phyloP scores from a whole-genome alignment of 2,113 vertebrate species.

The Gymnarchus niloticus region DNA sequence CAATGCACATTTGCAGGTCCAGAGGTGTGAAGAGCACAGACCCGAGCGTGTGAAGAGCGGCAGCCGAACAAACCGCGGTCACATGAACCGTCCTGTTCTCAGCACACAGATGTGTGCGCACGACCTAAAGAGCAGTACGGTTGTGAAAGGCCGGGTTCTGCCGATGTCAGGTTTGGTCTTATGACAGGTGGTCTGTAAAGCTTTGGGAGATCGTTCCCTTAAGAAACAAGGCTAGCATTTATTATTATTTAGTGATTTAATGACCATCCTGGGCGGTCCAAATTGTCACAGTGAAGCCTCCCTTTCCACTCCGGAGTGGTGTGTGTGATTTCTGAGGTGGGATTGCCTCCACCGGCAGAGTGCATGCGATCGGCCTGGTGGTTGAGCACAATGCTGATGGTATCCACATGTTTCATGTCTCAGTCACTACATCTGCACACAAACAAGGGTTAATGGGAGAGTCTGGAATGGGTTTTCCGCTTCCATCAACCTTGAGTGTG shows the following conservation, averaged over 20 bases:
- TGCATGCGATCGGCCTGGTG: background rate
- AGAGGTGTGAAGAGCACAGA: background rate
- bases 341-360: background rate
- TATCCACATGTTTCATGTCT: background rate
- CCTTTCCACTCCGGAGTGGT: background rate
- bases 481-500: background rate
- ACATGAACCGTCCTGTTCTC: background rate
- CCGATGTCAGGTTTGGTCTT: background rate
- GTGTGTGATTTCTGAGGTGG: background rate
- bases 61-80: background rate
- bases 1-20: too few species aligned
- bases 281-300: background rate
- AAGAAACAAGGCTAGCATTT: background rate
- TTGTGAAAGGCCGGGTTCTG: background rate
- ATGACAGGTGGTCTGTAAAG: too few species aligned
- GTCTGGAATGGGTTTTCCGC: background rate
- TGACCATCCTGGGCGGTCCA: background rate
- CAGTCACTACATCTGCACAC: slow-evolving; percentile 1
- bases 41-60: too few species aligned
- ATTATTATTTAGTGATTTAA: background rate
- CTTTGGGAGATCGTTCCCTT: background rate
- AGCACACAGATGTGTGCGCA: background rate
- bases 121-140: background rate
- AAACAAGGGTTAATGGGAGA: background rate
- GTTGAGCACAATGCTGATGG: background rate